A percentile compares a stretch with the other conserved stretches of the same genome.
These are phyloP conservation scores for Drosophila anomalata DNA, from an alignment of 2,888 invertebrate genomes.

Conservation along the genomic window DNA sequence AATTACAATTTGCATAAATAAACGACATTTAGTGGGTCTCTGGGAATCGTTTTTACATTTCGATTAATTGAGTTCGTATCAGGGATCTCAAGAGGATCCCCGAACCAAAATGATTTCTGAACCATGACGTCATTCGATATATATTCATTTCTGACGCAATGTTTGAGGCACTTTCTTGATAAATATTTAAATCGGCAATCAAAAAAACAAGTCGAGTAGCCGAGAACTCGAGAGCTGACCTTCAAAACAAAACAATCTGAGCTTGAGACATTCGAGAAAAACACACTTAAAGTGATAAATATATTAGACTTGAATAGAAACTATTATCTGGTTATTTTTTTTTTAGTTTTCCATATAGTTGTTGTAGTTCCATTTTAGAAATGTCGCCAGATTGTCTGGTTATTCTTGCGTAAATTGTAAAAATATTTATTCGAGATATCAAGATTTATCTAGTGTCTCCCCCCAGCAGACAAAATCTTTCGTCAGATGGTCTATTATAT, in stretches of 20 bases:
- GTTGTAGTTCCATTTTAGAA: not conserved
- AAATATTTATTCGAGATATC: conserved; percentile 31
- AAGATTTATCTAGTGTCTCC: conserved; percentile 27
- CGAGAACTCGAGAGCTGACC: conserved; percentile 14
- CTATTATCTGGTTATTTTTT: too few species aligned
- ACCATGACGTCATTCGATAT: conserved; percentile 24
- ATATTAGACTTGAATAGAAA: too few species aligned
- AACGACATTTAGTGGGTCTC: conserved; percentile 7
- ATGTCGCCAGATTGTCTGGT: conserved; percentile 23
- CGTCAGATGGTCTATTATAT: conserved; percentile 28
- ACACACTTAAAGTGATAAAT: not conserved
- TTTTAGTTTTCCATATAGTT: too few species aligned
- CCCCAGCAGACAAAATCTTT: conserved; percentile 12
- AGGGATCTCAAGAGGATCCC: conserved; percentile 12
- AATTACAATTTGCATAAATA: conserved; percentile 33
- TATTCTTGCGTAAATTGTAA: conserved; percentile 26
- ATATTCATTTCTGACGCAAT: conserved; percentile 22
- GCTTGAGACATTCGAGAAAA: conserved; percentile 10
- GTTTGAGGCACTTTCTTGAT: conserved; percentile 14
- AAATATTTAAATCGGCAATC: conserved; percentile 36
- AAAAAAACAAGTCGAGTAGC: conserved; percentile 27
- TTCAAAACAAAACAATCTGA: conserved; percentile 28
- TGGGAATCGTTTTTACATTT: conserved; percentile 28
- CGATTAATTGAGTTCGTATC: conserved; percentile 36
- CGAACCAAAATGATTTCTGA: not conserved